Conservation (phyloP, 2,113 vertebrate genomes). For the Hemiprocne comata region DNA sequence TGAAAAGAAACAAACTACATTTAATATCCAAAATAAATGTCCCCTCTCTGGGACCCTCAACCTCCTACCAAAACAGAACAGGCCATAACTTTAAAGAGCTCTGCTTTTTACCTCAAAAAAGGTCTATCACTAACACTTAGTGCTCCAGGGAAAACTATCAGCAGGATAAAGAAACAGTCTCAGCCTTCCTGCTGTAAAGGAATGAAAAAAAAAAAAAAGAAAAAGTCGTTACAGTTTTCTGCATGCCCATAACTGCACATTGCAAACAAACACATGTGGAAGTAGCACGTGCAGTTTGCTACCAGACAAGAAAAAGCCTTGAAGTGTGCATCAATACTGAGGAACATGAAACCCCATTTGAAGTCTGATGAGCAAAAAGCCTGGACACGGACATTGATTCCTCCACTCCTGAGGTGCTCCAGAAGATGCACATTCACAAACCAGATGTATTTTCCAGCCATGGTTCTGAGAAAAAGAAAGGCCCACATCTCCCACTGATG, state of each 20-base stretch:
- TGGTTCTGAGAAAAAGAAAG: not conserved
- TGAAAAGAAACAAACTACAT: not conserved
- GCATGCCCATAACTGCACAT: not conserved
- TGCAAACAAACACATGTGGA: not conserved
- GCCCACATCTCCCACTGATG: rapidly evolving
- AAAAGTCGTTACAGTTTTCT: not conserved
- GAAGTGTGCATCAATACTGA: rapidly evolving
- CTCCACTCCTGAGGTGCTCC: rapidly evolving
- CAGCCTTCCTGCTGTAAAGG: not conserved
- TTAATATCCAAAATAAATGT: not conserved
- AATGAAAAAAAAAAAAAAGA: rapidly evolving
- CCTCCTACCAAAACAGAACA: not conserved
- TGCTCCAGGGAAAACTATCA: not conserved
- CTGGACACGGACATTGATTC: not conserved
- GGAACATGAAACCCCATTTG: not conserved
- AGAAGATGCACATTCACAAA: not conserved
- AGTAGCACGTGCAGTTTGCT: not conserved
- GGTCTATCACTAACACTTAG: not conserved
- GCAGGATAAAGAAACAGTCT: not conserved
- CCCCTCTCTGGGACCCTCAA: not conserved
- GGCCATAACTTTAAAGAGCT: not conserved
- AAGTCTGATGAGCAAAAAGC: not conserved
- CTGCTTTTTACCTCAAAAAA: not conserved
- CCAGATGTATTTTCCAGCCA: not conserved
- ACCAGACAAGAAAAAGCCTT: not conserved